Conservation (phyloP, 2,797 vertebrate genomes). For the Anisognathus igniventris region DNA sequence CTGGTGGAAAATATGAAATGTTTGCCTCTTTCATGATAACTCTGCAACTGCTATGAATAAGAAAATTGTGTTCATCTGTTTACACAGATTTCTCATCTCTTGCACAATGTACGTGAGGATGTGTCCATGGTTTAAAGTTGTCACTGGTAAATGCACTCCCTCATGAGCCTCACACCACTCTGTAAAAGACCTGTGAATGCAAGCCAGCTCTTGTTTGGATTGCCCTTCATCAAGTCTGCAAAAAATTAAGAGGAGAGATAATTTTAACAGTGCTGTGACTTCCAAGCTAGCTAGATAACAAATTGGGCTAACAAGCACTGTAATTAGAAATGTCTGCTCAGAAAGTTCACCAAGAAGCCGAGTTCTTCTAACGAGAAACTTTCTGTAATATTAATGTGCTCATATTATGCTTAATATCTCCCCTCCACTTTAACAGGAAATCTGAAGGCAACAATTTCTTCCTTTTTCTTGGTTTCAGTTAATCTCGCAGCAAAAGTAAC, state of each 20-base stretch:
- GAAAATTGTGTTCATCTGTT: constrained; percentile 37
- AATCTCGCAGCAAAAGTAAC: constrained; percentile 27
- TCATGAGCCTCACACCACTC: constrained; percentile 10
- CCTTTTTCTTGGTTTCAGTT: constrained; percentile 45
- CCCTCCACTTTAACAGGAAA: constrained; percentile 10
- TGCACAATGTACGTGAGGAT: constrained; percentile 22
- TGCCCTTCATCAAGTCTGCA: constrained; percentile 12
- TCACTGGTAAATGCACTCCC: constrained; percentile 9
- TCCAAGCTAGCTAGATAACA: constrained; percentile 28
- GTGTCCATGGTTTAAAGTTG: constrained; percentile 6
- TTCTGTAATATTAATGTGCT: background rate
- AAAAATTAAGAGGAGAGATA: constrained; percentile 29
- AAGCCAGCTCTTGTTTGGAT: constrained; percentile 49
- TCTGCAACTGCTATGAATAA: constrained; percentile 14
- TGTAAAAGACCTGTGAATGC: constrained; percentile 5
- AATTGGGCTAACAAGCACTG: constrained; percentile 42
- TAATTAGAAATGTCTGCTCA: constrained; percentile 42
- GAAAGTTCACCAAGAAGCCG: constrained; percentile 12
- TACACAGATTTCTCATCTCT: constrained; percentile 43
- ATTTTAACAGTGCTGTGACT: constrained; percentile 39
- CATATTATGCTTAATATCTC: background rate
- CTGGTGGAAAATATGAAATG: constrained; percentile 24
- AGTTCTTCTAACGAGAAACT: background rate
- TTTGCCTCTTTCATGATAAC: constrained; percentile 17
- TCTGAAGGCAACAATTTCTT: constrained; percentile 1